phyloP scores from a whole-genome alignment of 2,888 invertebrate genomes.

The Hipparchia semele region DNA sequence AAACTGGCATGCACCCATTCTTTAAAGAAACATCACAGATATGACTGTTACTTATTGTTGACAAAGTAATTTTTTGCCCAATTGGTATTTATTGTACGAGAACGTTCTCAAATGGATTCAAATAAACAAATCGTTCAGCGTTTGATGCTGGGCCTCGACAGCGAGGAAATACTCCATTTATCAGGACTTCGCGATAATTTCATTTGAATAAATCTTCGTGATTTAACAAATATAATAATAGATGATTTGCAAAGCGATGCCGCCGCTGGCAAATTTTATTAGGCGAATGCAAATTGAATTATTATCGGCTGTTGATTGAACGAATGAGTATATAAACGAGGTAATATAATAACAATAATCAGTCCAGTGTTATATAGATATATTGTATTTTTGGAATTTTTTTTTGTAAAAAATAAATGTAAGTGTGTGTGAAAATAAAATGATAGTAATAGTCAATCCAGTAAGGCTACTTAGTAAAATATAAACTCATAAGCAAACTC shows the following conservation, averaged over 20 bases:
- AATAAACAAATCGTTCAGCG: slow-evolving; percentile 22
- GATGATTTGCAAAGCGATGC: slow-evolving; percentile 28
- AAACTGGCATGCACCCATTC: no score
- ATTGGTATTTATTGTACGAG: not conserved
- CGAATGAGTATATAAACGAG: not conserved
- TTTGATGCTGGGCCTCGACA: slow-evolving; percentile 23
- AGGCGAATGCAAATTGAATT: slow-evolving; percentile 22
- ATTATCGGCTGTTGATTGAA: slow-evolving; percentile 8
- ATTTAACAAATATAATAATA: slow-evolving; percentile 31
- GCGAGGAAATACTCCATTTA: slow-evolving; percentile 33
- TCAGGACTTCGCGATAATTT: slow-evolving; percentile 32
- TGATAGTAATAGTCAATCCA: no score
- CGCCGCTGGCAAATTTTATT: slow-evolving; percentile 20
- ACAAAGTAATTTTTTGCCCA: not conserved
- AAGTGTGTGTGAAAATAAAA: no score
- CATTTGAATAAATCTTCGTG: slow-evolving; percentile 33
- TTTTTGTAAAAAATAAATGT: no score
- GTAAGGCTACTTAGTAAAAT: no score
- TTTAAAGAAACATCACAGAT: not conserved
- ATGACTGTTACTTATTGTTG: not conserved
- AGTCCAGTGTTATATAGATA: no score
- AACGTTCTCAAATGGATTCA: slow-evolving; percentile 4
- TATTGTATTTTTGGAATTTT: no score
- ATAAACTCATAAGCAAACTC: no score
- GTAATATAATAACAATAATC: not conserved